These are phyloP conservation scores for Leptinotarsa rubiginosa DNA, from an alignment of 2,888 invertebrate genomes.

Conservation along the genomic window DNA sequence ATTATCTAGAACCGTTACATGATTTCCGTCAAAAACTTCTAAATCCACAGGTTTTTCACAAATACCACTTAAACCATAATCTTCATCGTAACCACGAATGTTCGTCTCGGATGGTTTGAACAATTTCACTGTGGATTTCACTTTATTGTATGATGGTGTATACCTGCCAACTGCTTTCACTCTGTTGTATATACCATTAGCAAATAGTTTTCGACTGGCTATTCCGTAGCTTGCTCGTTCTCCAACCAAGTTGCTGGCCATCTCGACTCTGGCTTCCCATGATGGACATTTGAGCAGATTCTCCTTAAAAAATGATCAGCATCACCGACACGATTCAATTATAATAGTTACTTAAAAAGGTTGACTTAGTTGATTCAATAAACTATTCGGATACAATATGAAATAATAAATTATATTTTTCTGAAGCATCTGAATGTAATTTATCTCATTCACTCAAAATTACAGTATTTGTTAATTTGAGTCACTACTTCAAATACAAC, in stretches of 20 bases:
- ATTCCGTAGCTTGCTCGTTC: not conserved
- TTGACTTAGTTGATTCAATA: not conserved
- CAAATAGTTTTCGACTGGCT: constrained; percentile 28
- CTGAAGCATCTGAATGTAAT: no score
- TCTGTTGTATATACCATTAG: constrained; percentile 45
- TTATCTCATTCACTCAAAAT: no score
- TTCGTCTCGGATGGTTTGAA: constrained; percentile 47
- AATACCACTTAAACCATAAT: constrained; percentile 74
- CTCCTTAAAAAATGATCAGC: constrained; percentile 31
- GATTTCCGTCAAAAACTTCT: constrained; percentile 79
- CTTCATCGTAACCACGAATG: constrained; percentile 66
- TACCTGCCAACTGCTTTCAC: constrained; percentile 46
- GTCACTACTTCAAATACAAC: no score
- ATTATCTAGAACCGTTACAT: constrained; percentile 77
- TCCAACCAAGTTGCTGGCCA: constrained; percentile 17
- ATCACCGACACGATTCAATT: not conserved
- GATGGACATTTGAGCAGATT: constrained; percentile 27
- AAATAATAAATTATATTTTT: no score
- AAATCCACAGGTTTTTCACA: constrained; percentile 72
- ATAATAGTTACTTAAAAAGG: not conserved
- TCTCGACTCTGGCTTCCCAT: constrained; percentile 33
- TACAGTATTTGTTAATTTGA: no score
- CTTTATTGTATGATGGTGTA: constrained; percentile 45
- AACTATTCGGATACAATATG: not conserved
- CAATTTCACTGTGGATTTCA: constrained; percentile 50